Percentiles rank a stretch among this genome's conserved stretches.
phyloP scores from a whole-genome alignment of 2,797 vertebrate species.

The Hippocampus kuda region DNA sequence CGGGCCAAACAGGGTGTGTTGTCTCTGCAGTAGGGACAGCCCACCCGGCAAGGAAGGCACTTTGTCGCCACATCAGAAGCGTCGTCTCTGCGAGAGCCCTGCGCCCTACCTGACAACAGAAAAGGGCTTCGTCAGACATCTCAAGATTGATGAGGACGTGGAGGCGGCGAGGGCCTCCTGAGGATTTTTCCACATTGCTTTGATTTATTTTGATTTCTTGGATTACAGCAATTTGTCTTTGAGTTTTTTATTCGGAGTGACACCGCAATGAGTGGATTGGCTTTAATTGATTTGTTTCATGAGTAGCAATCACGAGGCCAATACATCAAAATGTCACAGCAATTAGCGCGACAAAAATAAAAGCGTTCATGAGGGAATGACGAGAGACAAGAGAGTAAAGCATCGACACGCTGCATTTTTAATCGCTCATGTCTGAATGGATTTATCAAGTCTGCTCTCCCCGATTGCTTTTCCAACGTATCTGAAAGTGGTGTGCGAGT shows the following conservation, averaged over 20 bases:
- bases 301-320: conserved; percentile 30
- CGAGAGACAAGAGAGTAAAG: conserved; percentile 22
- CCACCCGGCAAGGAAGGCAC: conserved; percentile 86
- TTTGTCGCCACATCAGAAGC: conserved; percentile 68
- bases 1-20: conserved; percentile 85
- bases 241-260: not conserved
- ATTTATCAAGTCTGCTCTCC: conserved; percentile 14
- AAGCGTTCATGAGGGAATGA: conserved; percentile 42
- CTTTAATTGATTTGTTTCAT: conserved; percentile 1
- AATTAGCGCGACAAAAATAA: conserved; percentile 37
- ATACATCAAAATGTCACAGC: conserved; percentile 34
- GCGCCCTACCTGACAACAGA: conserved; percentile 68
- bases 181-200: not conserved
- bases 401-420: conserved; percentile 20
- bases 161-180: not conserved
- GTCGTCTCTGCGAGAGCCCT: conserved; percentile 48
- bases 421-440: conserved; percentile 7
- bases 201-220: conserved; percentile 26
- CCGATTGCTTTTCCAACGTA: conserved; percentile 6
- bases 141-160: conserved; percentile 8
- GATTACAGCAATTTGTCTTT: conserved; percentile 30
- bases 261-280: not conserved
- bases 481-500: not conserved
- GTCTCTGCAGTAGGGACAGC: conserved; percentile 82
- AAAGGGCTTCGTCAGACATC: conserved; percentile 28